A percentile compares a stretch with the other conserved stretches of the same genome.
Evolutionary conservation across 2,113 vertebrate species (phyloP).

Genomic region (Dendropsophus ebraccatus): DNA sequence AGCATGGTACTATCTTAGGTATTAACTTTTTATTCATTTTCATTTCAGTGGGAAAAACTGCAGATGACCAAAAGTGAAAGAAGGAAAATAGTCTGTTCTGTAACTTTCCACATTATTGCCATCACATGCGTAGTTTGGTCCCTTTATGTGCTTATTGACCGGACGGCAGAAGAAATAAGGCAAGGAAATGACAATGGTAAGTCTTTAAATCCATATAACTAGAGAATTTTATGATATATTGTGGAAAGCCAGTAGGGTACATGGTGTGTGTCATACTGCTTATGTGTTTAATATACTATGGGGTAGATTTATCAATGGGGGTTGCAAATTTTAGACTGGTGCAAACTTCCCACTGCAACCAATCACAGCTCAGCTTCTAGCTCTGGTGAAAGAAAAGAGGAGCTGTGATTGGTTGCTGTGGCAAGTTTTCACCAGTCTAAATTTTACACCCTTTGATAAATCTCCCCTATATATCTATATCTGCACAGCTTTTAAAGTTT

Average conservation of each 20-base stretch:
- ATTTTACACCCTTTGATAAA: too few species aligned
- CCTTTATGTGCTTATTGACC: constrained; percentile 85
- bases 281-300: not conserved
- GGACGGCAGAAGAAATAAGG: constrained; percentile 89
- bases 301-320: too few species aligned
- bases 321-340: too few species aligned
- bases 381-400: too few species aligned
- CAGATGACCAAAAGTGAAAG: constrained; percentile 92
- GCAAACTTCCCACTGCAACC: too few species aligned
- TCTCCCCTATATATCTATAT: too few species aligned
- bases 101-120: constrained; percentile 91
- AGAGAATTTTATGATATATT: not conserved
- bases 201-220: constrained; percentile 27
- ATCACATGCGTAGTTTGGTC: constrained; percentile 94
- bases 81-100: constrained; percentile 92
- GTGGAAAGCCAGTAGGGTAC: not conserved
- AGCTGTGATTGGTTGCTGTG: too few species aligned
- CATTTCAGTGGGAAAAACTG: constrained; percentile 92
- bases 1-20: not conserved
- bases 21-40: not conserved
- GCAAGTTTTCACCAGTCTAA: too few species aligned
- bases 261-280: not conserved
- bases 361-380: too few species aligned
- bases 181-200: constrained; percentile 89
- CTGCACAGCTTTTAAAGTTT: too few species aligned